Evolutionary conservation across 2,888 invertebrate genomes (phyloP), one percentile per base, ranked within the genome.

Genomic region (Thalpophila matura): DNA sequence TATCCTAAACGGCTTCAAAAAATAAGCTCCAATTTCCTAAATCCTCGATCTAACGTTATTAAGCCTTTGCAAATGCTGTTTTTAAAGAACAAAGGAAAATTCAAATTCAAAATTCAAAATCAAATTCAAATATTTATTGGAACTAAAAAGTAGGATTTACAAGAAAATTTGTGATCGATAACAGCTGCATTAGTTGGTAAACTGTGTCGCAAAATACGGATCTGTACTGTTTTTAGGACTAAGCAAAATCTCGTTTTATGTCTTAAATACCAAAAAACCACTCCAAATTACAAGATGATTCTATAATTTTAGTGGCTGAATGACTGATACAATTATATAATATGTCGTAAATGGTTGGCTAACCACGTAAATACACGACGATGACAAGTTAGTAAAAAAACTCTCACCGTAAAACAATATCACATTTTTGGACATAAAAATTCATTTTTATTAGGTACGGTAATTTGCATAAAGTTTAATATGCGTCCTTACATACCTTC

Each of bases 11-110:
- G 22, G 31, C 42, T 67, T 53, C 47, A 43, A 43, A 69, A 73
- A 74, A 74, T 59, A 58, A 40, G 24, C 37, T 59, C 24, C 54
- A 59, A 74, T 74, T 59, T 74, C 49, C 74, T 59, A 37, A 74
- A 69, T 43, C 53, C 74, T 59, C 45, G 16, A 33, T 53, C 53
- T 53, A 45, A 45, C 37, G 57, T 50, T 67, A 24, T 53, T 45
- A 53, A 53, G 43, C 50, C 46, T 57, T 56, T 40, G 26, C 14
- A 33, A 42, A 42, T 50, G 42, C 67, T 49, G 33, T 65, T 65
- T 42, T 54, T 27, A 29, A 42, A 33, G 45, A 64, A 51, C 45
- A 64, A 64, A 40, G 1, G 33, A 54, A 9, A 47, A 49, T 43
- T 24, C 27, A 26, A 5, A 22, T n/a, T n/a, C n/a, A n/a, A n/a